A percentile compares a stretch with the other conserved stretches of the same genome.
phyloP scores from a whole-genome alignment of 2,888 invertebrate genomes.

The Dusona sp. region DNA sequence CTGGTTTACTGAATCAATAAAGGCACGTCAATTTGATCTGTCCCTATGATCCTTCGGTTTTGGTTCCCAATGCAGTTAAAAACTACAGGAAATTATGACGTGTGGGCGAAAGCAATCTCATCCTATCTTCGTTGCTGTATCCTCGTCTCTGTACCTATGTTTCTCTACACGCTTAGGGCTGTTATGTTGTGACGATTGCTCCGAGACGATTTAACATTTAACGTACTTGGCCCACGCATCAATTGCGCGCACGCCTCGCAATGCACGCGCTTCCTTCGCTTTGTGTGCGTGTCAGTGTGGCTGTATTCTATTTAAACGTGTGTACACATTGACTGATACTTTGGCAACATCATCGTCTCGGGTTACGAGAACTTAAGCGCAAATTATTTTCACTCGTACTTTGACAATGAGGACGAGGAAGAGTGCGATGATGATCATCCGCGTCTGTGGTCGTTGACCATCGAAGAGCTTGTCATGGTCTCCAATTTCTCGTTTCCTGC shows the following conservation, averaged over 20 bases:
- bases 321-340: slow-evolving; percentile 22
- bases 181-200: slow-evolving; percentile 75
- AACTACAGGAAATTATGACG: slow-evolving; percentile 74
- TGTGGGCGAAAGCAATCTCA: slow-evolving; percentile 76
- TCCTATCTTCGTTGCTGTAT: slow-evolving; percentile 70
- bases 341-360: slow-evolving; percentile 59
- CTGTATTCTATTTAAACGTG: slow-evolving; percentile 7
- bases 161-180: slow-evolving; percentile 49
- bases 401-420: slow-evolving; percentile 40
- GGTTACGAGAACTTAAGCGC: slow-evolving; percentile 63
- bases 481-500: slow-evolving; percentile 66
- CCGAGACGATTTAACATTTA: slow-evolving; percentile 78
- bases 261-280: slow-evolving; percentile 49
- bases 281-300: not conserved
- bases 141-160: slow-evolving; percentile 25
- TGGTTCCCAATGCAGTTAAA: slow-evolving; percentile 26
- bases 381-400: slow-evolving; percentile 61
- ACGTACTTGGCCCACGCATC: slow-evolving; percentile 77
- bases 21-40: not conserved
- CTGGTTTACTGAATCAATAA: not conserved
- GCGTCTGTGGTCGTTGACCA: slow-evolving; percentile 56
- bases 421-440: slow-evolving; percentile 46
- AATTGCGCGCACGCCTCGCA: slow-evolving; percentile 65
- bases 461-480: slow-evolving; percentile 54
- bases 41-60: not conserved